Evolutionary conservation across 1,140 invertebrate genomes (phyloP).

Genomic region (Brachionus rotundiformis): DNA sequence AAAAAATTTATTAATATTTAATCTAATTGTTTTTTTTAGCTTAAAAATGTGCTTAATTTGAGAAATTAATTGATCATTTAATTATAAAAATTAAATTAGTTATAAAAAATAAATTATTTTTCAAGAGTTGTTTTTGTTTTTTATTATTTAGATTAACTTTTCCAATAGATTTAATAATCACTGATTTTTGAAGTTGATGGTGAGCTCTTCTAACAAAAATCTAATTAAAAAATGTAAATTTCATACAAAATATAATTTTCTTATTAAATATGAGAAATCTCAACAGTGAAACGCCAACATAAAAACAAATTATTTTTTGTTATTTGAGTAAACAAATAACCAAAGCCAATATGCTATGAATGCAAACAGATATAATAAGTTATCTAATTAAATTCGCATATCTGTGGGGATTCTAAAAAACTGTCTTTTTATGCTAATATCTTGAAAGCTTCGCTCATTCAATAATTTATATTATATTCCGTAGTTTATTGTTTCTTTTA

Average conservation of each 20-base stretch:
- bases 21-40: conserved; percentile 4
- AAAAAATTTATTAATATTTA: too few relatives aligned
- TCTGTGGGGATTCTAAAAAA: neutral
- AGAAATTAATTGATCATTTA: neutral
- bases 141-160: neutral
- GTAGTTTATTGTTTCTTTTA: neutral
- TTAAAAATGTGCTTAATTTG: conserved; percentile 12
- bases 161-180: neutral
- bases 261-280: neutral
- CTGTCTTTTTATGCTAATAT: neutral
- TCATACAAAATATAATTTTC: neutral
- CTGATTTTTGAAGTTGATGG: neutral
- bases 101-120: conserved; percentile 21
- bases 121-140: neutral
- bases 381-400: neutral
- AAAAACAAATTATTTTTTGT: conserved; percentile 30
- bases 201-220: neutral
- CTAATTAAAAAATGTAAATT: conserved; percentile 46
- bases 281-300: neutral
- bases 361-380: neutral
- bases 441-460: neutral
- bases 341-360: neutral
- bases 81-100: neutral
- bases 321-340: neutral
- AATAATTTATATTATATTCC: neutral